Evolutionary conservation across 2,797 vertebrate species (phyloP).

Genomic region (Coregonus sp.): DNA sequence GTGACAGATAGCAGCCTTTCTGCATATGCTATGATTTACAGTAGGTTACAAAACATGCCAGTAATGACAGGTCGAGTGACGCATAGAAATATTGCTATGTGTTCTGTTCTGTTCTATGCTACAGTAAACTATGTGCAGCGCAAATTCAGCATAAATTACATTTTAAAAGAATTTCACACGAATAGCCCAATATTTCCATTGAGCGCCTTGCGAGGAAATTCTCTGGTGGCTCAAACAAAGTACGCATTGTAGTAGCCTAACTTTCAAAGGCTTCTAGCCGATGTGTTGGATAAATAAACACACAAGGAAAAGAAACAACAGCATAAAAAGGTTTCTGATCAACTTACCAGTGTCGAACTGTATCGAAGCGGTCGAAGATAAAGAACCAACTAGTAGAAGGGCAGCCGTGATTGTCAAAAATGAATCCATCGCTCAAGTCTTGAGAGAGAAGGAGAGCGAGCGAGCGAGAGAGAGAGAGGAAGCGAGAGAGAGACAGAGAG

Average conservation of each 20-base stretch:
- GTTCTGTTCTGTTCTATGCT: not conserved
- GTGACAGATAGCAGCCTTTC: not conserved
- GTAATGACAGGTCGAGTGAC: not conserved
- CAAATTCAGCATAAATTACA: too few species aligned
- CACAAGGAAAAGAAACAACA: constrained; percentile 1
- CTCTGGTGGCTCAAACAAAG: not conserved
- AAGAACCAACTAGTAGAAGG: constrained; percentile 62
- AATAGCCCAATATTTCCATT: not conserved
- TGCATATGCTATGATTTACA: not conserved
- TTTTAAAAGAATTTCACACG: not conserved
- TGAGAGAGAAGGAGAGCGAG: not conserved
- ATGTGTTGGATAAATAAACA: not conserved
- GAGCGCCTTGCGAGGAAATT: not conserved
- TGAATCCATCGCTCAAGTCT: constrained; percentile 65
- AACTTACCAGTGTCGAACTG: constrained; percentile 76
- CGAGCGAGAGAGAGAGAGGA: too few species aligned
- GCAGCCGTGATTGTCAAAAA: constrained; percentile 57
- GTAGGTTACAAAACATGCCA: not conserved
- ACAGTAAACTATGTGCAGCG: not conserved
- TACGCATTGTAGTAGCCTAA: not conserved
- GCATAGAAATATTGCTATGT: not conserved
- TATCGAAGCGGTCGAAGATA: constrained; percentile 63
- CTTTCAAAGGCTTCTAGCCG: not conserved
- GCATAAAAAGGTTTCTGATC: constrained; percentile 5
- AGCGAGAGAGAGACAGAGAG: too few species aligned